Evolutionary conservation across 2,888 invertebrate species (phyloP).

Genomic region (Drosophila phalerata): DNA sequence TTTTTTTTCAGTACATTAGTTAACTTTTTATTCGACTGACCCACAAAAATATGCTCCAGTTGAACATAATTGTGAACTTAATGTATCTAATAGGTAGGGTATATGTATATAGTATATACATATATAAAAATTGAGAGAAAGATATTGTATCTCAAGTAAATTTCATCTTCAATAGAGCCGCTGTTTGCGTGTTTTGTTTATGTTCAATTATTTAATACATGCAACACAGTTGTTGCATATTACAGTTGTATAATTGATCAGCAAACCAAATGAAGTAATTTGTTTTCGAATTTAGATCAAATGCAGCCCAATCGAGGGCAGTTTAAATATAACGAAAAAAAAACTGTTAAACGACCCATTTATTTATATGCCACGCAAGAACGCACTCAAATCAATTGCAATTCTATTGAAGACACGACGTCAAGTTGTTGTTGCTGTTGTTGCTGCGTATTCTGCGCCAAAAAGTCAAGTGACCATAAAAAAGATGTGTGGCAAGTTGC

Average conservation of each 20-base stretch:
- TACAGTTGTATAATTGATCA: slow-evolving; percentile 18
- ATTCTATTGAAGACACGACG: slow-evolving; percentile 24
- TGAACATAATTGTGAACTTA: slow-evolving; percentile 20
- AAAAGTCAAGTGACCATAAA: slow-evolving; percentile 77
- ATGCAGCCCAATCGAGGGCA: slow-evolving; percentile 22
- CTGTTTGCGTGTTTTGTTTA: slow-evolving; percentile 12
- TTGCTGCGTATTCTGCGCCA: slow-evolving; percentile 50
- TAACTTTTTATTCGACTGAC: slow-evolving; percentile 49
- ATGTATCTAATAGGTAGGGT: slow-evolving; percentile 5
- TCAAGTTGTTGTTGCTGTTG: neutral
- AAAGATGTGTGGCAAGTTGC: slow-evolving; percentile 33
- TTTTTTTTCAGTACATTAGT: slow-evolving; percentile 21
- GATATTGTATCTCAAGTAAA: slow-evolving; percentile 5
- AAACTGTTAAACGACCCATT: slow-evolving; percentile 55
- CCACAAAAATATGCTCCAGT: slow-evolving; percentile 47
- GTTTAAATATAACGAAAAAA: slow-evolving; percentile 32
- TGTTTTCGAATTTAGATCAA: slow-evolving; percentile 31
- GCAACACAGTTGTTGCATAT: slow-evolving; percentile 15
- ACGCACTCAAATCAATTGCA: slow-evolving; percentile 53
- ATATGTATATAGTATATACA: neutral
- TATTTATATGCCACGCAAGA: slow-evolving; percentile 57
- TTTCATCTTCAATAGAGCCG: neutral
- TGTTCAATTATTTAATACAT: slow-evolving; percentile 16
- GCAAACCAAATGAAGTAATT: slow-evolving; percentile 27
- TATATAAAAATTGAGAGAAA: neutral